These are phyloP conservation scores for Chamaetylas fuelleborni DNA, from an alignment of 2,113 vertebrate genomes.

Conservation along the genomic window DNA sequence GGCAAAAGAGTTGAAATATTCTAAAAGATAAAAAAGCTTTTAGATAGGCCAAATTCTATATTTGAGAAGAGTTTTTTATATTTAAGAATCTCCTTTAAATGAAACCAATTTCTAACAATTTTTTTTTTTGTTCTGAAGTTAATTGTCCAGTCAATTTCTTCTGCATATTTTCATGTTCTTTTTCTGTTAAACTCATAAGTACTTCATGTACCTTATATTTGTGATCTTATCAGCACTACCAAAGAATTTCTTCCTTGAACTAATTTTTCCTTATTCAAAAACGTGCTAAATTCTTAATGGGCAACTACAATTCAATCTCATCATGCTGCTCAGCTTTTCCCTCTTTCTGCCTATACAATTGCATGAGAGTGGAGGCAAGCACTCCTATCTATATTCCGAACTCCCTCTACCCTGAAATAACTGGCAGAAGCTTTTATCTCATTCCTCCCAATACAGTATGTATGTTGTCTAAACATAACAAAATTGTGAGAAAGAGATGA, in stretches of 20 bases:
- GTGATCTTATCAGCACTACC: neutral
- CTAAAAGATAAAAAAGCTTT: neutral
- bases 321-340: neutral
- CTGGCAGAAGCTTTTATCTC: neutral
- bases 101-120: neutral
- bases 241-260: neutral
- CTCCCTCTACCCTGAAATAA: neutral
- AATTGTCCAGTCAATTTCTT: neutral
- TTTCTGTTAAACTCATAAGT: neutral
- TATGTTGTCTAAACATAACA: neutral
- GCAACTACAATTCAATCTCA: neutral
- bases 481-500: neutral
- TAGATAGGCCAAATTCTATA: neutral
- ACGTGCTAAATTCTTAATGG: neutral
- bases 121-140: neutral
- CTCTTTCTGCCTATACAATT: neutral
- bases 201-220: neutral
- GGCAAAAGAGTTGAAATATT: neutral
- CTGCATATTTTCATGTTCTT: neutral
- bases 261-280: neutral
- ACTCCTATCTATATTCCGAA: neutral
- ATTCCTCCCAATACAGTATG: neutral
- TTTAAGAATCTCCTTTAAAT: neutral
- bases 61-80: neutral
- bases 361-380: neutral